A percentile compares a stretch with the other conserved stretches of the same genome.
Conservation (phyloP, 1,140 invertebrate genomes). For the Cardiocondyla obscurior region DNA sequence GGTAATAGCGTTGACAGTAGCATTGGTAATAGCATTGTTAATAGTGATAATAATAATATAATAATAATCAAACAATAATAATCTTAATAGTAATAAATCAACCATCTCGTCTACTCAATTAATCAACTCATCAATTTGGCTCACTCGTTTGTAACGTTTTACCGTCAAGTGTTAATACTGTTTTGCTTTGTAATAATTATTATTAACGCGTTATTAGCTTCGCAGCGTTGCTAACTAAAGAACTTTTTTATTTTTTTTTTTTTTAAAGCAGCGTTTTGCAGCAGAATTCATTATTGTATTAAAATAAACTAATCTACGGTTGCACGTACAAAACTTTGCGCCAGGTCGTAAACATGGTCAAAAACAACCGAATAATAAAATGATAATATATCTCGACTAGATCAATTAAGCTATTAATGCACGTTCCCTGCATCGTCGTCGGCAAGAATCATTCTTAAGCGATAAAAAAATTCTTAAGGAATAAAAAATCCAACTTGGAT, state of each 20-base stretch:
- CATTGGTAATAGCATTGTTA: background rate
- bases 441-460: constrained; percentile 19
- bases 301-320: constrained; percentile 10
- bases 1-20: constrained; percentile 40
- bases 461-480: too few relatives aligned
- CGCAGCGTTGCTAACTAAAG: constrained; percentile 1
- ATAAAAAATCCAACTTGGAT: constrained; percentile 11
- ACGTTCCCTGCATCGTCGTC: constrained; percentile 27
- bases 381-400: background rate
- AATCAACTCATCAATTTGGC: constrained; percentile 40
- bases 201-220: constrained; percentile 53
- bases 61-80: constrained; percentile 52
- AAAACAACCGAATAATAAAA: constrained; percentile 25
- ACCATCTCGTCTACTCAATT: constrained; percentile 67
- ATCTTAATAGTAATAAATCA: constrained; percentile 56
- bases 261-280: background rate
- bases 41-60: constrained; percentile 27
- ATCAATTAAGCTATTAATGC: constrained; percentile 48
- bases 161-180: constrained; percentile 79
- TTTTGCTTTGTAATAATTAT: constrained; percentile 78
- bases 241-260: background rate
- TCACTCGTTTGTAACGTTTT: constrained; percentile 47
- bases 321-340: background rate
- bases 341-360: background rate
- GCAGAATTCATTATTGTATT: background rate